phyloP scores from a whole-genome alignment of 2,888 invertebrate genomes.

The Steromphala cineraria region DNA sequence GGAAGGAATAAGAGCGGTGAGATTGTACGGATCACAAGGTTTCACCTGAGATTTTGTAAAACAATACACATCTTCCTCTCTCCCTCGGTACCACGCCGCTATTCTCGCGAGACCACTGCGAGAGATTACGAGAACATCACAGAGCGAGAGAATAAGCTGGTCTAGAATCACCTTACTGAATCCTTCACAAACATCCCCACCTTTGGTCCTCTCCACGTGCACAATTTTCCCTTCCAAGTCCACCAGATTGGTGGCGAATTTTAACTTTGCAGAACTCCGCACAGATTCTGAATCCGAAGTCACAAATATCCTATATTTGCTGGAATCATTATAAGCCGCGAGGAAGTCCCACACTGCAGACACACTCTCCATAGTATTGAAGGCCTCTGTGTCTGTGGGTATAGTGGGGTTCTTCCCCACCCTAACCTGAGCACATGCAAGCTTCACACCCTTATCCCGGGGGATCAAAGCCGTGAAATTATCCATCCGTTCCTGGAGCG shows the following conservation, averaged over 20 bases:
- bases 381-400: constrained; percentile 16
- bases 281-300: constrained; percentile 29
- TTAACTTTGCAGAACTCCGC: constrained; percentile 10
- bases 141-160: constrained; percentile 24
- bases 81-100: constrained; percentile 10
- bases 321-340: constrained; percentile 5
- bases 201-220: constrained; percentile 18
- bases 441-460: constrained; percentile 6
- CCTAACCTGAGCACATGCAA: constrained; percentile 26
- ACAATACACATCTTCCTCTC: constrained; percentile 20
- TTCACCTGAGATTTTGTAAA: neutral
- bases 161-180: constrained; percentile 30
- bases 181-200: constrained; percentile 23
- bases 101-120: constrained; percentile 31
- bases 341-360: constrained; percentile 28
- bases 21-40: neutral
- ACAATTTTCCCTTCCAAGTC: constrained; percentile 20
- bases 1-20: neutral
- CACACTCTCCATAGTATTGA: constrained; percentile 5
- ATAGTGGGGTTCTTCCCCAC: constrained; percentile 28
- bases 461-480: neutral
- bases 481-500: neutral
- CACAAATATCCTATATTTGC: constrained; percentile 25
- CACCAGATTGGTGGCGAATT: constrained; percentile 12
- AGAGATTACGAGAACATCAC: constrained; percentile 30